Base-by-base conservation (phyloP, 2,888 invertebrate species). In the Morpho achilles region DNA sequence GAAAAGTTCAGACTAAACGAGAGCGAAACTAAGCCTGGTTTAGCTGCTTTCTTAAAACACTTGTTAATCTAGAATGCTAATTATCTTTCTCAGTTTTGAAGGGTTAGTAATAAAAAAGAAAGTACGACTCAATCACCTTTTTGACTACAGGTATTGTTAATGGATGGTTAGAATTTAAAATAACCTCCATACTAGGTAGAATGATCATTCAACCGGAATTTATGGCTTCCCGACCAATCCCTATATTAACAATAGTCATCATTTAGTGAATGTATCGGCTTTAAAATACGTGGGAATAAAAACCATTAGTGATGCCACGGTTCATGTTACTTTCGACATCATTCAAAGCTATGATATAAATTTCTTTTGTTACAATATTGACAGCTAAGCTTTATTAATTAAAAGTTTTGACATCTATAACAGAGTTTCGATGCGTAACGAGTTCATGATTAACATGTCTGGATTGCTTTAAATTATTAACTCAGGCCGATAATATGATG, bases 161-260 rank as follows among this genome's bases (percentile, higher is more conserved):
- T 56, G 60, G 58, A 59, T 50, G 50, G 50, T 56, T 51, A 52
- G 42, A 9, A 49, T 43, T 49, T 46, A 55, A 56, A 43, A 59
- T 45, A 65, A 63, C 50, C 55, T 39, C 48, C 50, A 57, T 52
- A 43, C 45, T 56, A 56, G 54, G 56, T 58, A 59, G 61, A 64
- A 58, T 69, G 71, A 74, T 76, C 75, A 77, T 71, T 75, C 69
- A 67, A 73, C 67, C 74, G 77, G 74, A 79, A 74, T 82, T 79
- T 78, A 82, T 77, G 69, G 63, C 67, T 68, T 70, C 69, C 71
- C 70, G 67, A 70, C 65, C 70, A 68, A 72, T 70, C 75, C 77
- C 69, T 61, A 61, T 67, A 67, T 62, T 68, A 72, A 75, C 78
- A 76, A 77, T 74, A 67, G 68, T 44, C 68, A 65, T 53, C 68